Evolutionary conservation across 1,140 invertebrate genomes (phyloP).

Genomic region (Alviniconcha marisindica): DNA sequence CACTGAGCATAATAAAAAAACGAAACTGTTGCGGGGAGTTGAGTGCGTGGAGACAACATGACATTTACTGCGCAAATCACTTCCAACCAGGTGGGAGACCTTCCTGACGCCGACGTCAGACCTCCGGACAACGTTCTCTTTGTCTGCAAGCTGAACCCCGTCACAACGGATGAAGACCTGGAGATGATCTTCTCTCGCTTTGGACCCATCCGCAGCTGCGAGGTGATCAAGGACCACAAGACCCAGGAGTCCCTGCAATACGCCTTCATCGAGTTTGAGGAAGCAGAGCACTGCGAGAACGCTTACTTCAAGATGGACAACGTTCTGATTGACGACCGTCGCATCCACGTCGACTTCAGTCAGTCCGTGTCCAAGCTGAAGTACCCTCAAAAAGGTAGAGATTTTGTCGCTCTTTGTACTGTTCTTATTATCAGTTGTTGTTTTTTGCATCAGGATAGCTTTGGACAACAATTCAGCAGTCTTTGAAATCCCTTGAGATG

Average conservation of each 20-base stretch:
- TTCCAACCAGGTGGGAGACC: constrained; percentile 85
- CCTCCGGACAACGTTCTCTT: constrained; percentile 99
- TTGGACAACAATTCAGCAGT: neutral
- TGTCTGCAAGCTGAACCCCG: constrained; percentile 99
- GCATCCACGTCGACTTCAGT: constrained; percentile 99
- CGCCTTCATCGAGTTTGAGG: constrained; percentile 99
- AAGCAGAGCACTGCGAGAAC: constrained; percentile 96
- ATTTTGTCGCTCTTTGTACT: neutral
- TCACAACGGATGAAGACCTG: constrained; percentile 97
- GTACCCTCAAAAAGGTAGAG: constrained; percentile 40
- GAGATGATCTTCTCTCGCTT: constrained; percentile 95
- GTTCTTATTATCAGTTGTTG: neutral
- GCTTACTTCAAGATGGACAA: constrained; percentile 99
- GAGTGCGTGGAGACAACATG: no score
- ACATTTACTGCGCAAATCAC: no score
- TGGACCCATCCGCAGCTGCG: constrained; percentile 83
- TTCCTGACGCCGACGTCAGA: constrained; percentile 97
- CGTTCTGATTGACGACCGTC: constrained; percentile 97
- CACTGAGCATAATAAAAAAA: no score
- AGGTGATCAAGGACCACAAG: constrained; percentile 95
- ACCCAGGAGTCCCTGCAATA: constrained; percentile 98
- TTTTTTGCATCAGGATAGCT: neutral
- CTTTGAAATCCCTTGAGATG: neutral
- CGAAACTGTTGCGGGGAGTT: no score
- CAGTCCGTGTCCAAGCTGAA: constrained; percentile 93